Evolutionary conservation across 2,888 invertebrate species (phyloP).

Genomic region (Clitarchus hookeri): DNA sequence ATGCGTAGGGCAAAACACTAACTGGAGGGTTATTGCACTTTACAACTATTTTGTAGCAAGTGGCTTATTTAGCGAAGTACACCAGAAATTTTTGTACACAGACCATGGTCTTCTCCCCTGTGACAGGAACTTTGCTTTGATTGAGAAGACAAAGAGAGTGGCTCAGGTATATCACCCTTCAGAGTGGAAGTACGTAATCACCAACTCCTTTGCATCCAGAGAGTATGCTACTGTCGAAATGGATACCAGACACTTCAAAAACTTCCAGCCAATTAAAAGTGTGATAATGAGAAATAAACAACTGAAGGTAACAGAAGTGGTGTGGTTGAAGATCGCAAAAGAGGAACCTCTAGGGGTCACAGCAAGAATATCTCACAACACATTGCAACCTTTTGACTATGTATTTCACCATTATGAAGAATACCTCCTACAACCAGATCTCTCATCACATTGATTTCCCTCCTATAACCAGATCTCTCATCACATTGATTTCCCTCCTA

Average conservation of each 20-base stretch:
- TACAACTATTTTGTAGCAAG: slow-evolving; percentile 5
- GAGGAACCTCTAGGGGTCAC: slow-evolving; percentile 2
- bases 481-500: background rate
- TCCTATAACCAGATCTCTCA: background rate
- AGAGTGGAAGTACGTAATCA: slow-evolving; percentile 1
- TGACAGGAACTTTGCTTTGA: background rate
- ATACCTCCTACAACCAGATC: background rate
- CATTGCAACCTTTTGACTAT: background rate
- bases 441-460: background rate
- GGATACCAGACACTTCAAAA: background rate
- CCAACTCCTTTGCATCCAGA: slow-evolving; percentile 17
- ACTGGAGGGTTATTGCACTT: background rate
- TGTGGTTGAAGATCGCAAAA: slow-evolving; percentile 11
- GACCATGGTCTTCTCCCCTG: background rate
- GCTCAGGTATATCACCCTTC: background rate
- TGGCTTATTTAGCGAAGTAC: background rate
- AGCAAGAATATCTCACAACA: background rate
- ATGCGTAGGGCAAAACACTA: background rate
- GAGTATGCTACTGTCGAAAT: background rate
- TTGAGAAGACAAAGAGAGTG: background rate
- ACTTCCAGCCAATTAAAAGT: background rate
- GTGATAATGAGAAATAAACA: background rate
- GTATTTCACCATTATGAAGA: background rate
- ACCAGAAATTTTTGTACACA: background rate
- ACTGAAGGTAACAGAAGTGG: background rate